Evolutionary conservation across 2,113 vertebrate species (phyloP).

Genomic region (Sprattus sprattus): DNA sequence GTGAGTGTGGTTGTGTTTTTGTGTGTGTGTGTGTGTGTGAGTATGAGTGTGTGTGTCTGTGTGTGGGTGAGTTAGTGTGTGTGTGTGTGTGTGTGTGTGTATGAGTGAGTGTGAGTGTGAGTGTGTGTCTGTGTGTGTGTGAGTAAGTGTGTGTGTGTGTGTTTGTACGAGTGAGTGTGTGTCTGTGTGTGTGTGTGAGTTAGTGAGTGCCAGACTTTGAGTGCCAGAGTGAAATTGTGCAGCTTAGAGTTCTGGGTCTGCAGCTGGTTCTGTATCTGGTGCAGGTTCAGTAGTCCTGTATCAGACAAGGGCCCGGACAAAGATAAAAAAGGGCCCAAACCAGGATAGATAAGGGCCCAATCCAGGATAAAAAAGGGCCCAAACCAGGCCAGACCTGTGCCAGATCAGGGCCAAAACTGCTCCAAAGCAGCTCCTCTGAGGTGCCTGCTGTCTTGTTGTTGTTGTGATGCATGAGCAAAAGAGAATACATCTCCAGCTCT

Average conservation of each 20-base stretch:
- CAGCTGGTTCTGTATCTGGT: too few relatives aligned
- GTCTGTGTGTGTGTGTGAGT: too few relatives aligned
- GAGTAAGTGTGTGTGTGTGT: not conserved
- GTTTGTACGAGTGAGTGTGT: too few relatives aligned
- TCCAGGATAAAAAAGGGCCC: too few relatives aligned
- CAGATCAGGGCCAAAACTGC: not conserved
- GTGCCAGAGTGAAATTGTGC: not conserved
- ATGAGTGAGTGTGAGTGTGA: too few relatives aligned
- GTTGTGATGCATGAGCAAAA: not conserved
- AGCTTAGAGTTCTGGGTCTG: too few relatives aligned
- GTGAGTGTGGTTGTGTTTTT: not conserved
- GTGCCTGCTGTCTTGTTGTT: not conserved
- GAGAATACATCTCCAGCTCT: not conserved
- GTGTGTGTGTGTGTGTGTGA: too few relatives aligned
- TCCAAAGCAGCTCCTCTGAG: not conserved
- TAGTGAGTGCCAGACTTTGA: too few relatives aligned
- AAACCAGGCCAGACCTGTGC: too few relatives aligned
- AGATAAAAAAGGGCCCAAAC: too few relatives aligned
- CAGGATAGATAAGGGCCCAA: too few relatives aligned
- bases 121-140: not conserved
- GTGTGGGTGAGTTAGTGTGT: not conserved
- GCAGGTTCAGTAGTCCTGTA: not conserved
- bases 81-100: too few relatives aligned
- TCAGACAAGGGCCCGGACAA: not conserved
- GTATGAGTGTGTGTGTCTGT: not conserved